A percentile compares a stretch with the other conserved stretches of the same genome.
Evolutionary conservation across 2,888 invertebrate species (phyloP).

Genomic region (Zaprionus lineosus): DNA sequence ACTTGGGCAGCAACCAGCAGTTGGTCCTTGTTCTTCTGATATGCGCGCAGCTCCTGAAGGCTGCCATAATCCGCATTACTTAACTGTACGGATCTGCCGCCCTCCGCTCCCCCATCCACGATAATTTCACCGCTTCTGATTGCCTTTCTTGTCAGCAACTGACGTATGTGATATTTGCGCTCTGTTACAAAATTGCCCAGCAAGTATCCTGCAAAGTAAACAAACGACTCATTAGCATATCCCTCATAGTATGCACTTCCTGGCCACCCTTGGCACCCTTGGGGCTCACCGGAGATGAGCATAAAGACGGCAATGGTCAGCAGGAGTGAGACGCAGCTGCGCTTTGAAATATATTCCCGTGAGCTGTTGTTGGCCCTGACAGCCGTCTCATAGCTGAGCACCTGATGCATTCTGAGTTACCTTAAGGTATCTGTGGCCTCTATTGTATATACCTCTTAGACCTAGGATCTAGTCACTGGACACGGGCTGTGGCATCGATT

Average conservation of each 20-base stretch:
- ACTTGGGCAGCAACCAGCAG: slow-evolving; percentile 75
- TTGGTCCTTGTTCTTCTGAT: slow-evolving; percentile 79
- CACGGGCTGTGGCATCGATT: slow-evolving; percentile 3
- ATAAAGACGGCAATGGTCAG: slow-evolving; percentile 82
- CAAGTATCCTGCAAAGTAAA: slow-evolving; percentile 78
- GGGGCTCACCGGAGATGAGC: slow-evolving; percentile 82
- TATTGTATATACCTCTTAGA: slow-evolving; percentile 3
- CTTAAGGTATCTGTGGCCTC: background rate
- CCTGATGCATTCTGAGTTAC: slow-evolving; percentile 80
- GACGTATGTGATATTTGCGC: slow-evolving; percentile 80
- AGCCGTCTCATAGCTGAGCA: slow-evolving; percentile 82
- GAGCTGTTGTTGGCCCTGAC: slow-evolving; percentile 81
- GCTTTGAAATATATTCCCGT: slow-evolving; percentile 81
- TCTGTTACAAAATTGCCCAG: slow-evolving; percentile 83
- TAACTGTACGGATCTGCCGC: slow-evolving; percentile 66
- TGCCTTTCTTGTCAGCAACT: slow-evolving; percentile 71
- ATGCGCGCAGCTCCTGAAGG: slow-evolving; percentile 79
- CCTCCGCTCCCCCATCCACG: slow-evolving; percentile 36
- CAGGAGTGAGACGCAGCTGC: slow-evolving; percentile 81
- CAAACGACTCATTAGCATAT: slow-evolving; percentile 57
- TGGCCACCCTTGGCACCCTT: background rate
- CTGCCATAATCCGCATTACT: slow-evolving; percentile 77
- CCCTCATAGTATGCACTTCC: slow-evolving; percentile 10
- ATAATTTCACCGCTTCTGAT: slow-evolving; percentile 46
- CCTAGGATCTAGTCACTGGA: background rate